Conservation (phyloP, 30 jellyfish, hydroid and myxozoan genomes). For the Mastigias papua region DNA sequence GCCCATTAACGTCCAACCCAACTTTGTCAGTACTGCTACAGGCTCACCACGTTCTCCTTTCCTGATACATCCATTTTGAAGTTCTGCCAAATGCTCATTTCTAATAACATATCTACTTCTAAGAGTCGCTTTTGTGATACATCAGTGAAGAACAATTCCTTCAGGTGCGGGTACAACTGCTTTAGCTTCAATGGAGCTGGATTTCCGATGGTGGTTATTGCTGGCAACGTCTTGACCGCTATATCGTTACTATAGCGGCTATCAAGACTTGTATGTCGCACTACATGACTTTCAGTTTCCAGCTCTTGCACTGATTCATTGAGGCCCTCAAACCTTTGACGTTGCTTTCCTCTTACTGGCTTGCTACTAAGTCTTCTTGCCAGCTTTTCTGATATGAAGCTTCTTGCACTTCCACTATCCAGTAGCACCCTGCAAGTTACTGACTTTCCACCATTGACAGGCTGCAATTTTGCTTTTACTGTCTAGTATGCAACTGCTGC, state of each 20-base stretch:
- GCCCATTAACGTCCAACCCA: slow-evolving; percentile 70
- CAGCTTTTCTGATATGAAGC: slow-evolving; percentile 32
- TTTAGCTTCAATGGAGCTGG: slow-evolving; percentile 55
- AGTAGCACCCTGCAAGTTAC: slow-evolving; percentile 48
- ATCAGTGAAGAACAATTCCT: slow-evolving; percentile 45
- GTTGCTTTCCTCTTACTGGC: neutral
- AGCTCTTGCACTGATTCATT: slow-evolving; percentile 18
- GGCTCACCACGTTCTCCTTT: slow-evolving; percentile 56
- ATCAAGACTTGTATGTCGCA: slow-evolving; percentile 37
- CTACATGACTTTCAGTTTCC: slow-evolving; percentile 46
- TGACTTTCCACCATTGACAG: neutral
- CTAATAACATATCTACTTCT: slow-evolving; percentile 44
- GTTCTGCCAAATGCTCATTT: slow-evolving; percentile 61
- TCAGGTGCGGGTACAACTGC: slow-evolving; percentile 29
- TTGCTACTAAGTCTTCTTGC: slow-evolving; percentile 27
- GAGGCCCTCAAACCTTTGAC: slow-evolving; percentile 32
- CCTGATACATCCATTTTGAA: slow-evolving; percentile 33
- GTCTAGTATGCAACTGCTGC: slow-evolving; percentile 65
- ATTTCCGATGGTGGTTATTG: slow-evolving; percentile 58
- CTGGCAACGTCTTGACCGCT: slow-evolving; percentile 55
- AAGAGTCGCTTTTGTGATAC: slow-evolving; percentile 13
- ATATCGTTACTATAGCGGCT: neutral
- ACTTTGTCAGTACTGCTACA: slow-evolving; percentile 15
- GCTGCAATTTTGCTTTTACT: slow-evolving; percentile 12
- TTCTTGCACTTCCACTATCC: slow-evolving; percentile 66